phyloP scores from a whole-genome alignment of 2,888 invertebrate species.

The Torymus tubicola region DNA sequence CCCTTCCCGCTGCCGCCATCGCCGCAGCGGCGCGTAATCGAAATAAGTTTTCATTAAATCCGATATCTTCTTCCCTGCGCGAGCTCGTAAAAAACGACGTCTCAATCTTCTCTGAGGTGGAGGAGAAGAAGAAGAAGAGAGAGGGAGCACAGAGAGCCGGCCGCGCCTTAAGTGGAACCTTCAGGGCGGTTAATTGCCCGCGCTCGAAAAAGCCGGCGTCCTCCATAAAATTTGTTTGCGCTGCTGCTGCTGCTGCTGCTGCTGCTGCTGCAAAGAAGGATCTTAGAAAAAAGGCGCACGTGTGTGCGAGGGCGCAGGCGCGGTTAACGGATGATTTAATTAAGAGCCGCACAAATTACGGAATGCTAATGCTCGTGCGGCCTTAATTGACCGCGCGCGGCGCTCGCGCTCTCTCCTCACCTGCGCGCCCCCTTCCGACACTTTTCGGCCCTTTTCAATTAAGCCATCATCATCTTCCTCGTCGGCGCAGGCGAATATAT shows the following conservation, averaged over 20 bases:
- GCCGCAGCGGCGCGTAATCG: slow-evolving; percentile 27
- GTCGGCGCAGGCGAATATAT: too few relatives aligned
- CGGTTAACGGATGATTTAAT: slow-evolving; percentile 77
- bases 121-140: not conserved
- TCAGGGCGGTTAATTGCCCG: slow-evolving; percentile 69
- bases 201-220: slow-evolving; percentile 60
- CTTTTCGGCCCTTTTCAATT: slow-evolving; percentile 48
- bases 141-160: slow-evolving; percentile 24
- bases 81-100: slow-evolving; percentile 54
- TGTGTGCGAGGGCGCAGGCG: slow-evolving; percentile 51
- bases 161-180: slow-evolving; percentile 57
- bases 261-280: slow-evolving; percentile 55
- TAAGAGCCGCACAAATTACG: slow-evolving; percentile 77
- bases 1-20: not conserved
- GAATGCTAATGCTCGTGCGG: slow-evolving; percentile 73
- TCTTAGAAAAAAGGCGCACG: slow-evolving; percentile 51
- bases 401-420: slow-evolving; percentile 44
- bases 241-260: slow-evolving; percentile 63
- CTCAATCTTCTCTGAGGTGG: slow-evolving; percentile 43
- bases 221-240: slow-evolving; percentile 74
- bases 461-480: slow-evolving; percentile 18
- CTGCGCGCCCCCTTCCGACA: slow-evolving; percentile 17
- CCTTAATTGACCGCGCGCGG: too few relatives aligned
- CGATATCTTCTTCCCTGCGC: slow-evolving; percentile 20
- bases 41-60: slow-evolving; percentile 55